Percentiles rank a stretch among this genome's conserved stretches.
phyloP scores from a whole-genome alignment of 1,140 invertebrate genomes.

The Lepidostoma basale region DNA sequence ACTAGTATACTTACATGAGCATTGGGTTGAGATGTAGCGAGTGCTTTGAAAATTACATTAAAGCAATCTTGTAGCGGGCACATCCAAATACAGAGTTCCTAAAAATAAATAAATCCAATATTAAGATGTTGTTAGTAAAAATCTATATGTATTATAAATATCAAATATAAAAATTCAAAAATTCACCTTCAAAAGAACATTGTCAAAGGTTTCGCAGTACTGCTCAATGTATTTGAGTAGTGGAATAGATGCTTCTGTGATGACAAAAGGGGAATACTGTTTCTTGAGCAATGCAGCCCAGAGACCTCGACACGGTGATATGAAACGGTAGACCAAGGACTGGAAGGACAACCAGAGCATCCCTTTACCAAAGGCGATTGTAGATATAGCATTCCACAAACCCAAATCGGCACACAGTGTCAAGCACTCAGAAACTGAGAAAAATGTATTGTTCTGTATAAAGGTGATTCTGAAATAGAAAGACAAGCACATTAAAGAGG shows the following conservation, averaged over 20 bases:
- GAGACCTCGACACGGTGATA: slow-evolving; percentile 35
- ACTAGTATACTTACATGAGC: slow-evolving; percentile 31
- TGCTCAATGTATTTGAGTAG: slow-evolving; percentile 42
- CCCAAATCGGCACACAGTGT: slow-evolving; percentile 35
- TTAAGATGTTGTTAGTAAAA: not conserved
- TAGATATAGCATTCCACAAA: slow-evolving; percentile 34
- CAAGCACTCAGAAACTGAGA: slow-evolving; percentile 18
- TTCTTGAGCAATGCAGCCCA: slow-evolving; percentile 31
- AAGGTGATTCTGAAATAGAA: slow-evolving; percentile 36
- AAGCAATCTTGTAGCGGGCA: slow-evolving; percentile 44
- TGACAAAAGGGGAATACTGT: slow-evolving; percentile 33
- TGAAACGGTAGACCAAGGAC: slow-evolving; percentile 24
- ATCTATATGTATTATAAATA: not conserved
- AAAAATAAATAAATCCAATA: not conserved
- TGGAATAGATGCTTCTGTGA: slow-evolving; percentile 34
- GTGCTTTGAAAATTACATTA: slow-evolving; percentile 32
- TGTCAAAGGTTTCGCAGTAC: slow-evolving; percentile 41
- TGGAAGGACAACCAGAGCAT: slow-evolving; percentile 35
- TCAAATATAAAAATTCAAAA: not conserved
- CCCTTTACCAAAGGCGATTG: slow-evolving; percentile 29
- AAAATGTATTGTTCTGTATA: slow-evolving; percentile 27
- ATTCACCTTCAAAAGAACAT: slow-evolving; percentile 35
- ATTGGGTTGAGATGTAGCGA: slow-evolving; percentile 38
- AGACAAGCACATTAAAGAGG: not conserved
- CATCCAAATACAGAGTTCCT: slow-evolving; percentile 43